Conservation (phyloP, 2,888 invertebrate genomes). For the Prenolepis imparis region DNA sequence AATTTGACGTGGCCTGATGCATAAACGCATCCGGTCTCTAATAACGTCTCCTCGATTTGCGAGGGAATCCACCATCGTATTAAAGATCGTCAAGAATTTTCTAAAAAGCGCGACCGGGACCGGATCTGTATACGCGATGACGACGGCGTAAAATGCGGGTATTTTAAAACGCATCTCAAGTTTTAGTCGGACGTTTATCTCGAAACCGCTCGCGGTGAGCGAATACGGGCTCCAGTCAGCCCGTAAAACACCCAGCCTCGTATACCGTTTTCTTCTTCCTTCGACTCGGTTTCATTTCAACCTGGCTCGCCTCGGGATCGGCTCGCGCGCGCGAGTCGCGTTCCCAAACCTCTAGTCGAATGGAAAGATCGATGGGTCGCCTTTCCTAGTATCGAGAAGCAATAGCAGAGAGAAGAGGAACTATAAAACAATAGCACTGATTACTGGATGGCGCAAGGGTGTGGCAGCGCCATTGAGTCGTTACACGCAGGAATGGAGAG, state of each 20-base stretch:
- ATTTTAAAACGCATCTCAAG: constrained; percentile 34
- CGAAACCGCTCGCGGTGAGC: constrained; percentile 21
- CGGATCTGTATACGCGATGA: neutral
- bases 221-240: constrained; percentile 43
- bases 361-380: constrained; percentile 65
- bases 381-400: constrained; percentile 66
- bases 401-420: constrained; percentile 76
- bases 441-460: constrained; percentile 85
- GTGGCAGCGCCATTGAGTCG: constrained; percentile 86
- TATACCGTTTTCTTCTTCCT: neutral
- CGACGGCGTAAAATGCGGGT: constrained; percentile 35
- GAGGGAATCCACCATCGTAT: neutral
- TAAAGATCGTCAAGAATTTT: neutral
- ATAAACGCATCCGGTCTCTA: neutral
- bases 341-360: constrained; percentile 54
- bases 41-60: neutral
- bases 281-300: constrained; percentile 12
- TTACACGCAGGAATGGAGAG: constrained; percentile 84
- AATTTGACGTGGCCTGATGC: neutral
- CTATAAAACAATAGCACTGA: constrained; percentile 85
- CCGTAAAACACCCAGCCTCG: constrained; percentile 29
- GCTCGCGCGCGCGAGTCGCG: constrained; percentile 42
- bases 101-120: neutral
- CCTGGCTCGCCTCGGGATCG: constrained; percentile 21
- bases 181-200: constrained; percentile 35